Evolutionary conservation across 2,888 invertebrate genomes (phyloP), one percentile per base, ranked within the genome.

Genomic region (Acrocyrtus sp.): DNA sequence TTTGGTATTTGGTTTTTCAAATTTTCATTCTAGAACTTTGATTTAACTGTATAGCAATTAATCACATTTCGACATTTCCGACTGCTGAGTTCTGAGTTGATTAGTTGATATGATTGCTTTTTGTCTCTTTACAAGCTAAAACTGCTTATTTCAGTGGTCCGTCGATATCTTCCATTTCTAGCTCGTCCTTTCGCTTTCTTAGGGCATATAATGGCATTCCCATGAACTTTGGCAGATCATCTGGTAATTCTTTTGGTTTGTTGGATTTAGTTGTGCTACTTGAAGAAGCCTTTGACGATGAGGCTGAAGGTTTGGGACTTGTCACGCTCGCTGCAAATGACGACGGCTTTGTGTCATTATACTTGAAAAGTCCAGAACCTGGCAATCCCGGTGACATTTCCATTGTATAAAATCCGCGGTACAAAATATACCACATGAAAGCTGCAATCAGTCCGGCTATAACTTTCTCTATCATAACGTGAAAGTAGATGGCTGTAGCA

Each of bases 401-500:
- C 57, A 70, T 48, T 8, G 53, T 57, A 53, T 79, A 79, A 61
- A 75, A 63, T 15, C 70, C 66, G 74, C 91, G 88, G 84, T 98
- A 98, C 0, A 94, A 95, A 24, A 94, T 85, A 86, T 92, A 96
- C 97, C 97, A 98, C 34, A 93, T 92, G 4, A 91, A 83, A 81
- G 96, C 90, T 10, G 96, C 97, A 81, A 93, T 87, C n/a, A 91
- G 87, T 22, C 94, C 94, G 81, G 94, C 96, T 0, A 94, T 84
- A 74, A 98, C 91, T 84, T 99, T 98, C 84, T 99, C 97, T 26
- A 95, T 90, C 92, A 98, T 94, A 57, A 93, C 92, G 84, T 99
- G 99, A 85, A 96, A 98, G 84, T 98, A 99, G 6, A 98, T 83
- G 84, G 95, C 91, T 1, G 98, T 98, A 41, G 92, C 91, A 3